These are phyloP conservation scores for Astreopora myriophthalma DNA, from an alignment of 64 coral and sea anemone species.

Conservation along the genomic window DNA sequence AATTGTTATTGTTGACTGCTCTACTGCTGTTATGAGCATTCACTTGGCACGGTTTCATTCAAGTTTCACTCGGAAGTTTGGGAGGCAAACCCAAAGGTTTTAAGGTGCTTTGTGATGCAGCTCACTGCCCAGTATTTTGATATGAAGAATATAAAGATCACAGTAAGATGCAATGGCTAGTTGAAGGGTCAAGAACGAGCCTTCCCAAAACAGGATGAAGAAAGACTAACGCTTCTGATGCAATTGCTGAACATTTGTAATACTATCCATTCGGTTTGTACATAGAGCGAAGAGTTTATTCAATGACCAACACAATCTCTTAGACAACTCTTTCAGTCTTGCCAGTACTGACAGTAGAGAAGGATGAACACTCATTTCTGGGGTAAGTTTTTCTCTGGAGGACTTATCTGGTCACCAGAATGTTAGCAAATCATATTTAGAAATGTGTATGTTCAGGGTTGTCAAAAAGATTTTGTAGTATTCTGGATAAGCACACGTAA, in stretches of 20 bases:
- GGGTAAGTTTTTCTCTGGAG: no score
- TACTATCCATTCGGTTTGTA: conserved; percentile 26
- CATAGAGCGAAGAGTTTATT: background rate
- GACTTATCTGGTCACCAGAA: no score
- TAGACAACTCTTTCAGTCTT: background rate
- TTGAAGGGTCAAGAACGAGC: background rate
- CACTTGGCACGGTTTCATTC: no score
- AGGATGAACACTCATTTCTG: no score
- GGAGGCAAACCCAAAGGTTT: background rate
- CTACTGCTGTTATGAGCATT: no score
- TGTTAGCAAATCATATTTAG: no score
- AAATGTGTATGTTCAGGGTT: no score
- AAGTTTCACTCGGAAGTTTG: no score
- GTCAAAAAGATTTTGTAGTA: no score
- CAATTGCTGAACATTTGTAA: background rate
- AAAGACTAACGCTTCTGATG: background rate
- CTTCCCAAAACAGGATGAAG: background rate
- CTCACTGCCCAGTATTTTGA: background rate
- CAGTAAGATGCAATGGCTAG: background rate
- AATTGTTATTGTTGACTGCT: no score
- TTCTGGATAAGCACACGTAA: no score
- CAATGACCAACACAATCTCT: background rate
- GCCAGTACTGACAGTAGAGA: no score
- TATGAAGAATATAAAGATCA: background rate
- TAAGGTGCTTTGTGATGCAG: background rate